Evolutionary conservation across 1,140 invertebrate species (phyloP).

Genomic region (Trichonephila clavipes): DNA sequence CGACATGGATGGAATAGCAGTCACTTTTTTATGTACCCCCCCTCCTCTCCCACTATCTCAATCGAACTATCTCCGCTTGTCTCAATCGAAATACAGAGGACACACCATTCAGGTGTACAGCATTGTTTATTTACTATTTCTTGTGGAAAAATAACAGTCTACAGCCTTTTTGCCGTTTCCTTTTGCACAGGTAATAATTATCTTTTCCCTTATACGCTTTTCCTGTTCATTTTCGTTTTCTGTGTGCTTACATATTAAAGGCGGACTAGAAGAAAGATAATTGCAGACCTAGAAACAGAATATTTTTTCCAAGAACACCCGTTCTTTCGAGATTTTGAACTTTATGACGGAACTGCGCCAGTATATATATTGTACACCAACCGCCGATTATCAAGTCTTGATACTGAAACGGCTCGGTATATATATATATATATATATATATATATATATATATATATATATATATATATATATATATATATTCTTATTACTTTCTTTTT

Average conservation of each 20-base stretch:
- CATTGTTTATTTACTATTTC: conserved; percentile 14
- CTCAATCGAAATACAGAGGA: not conserved
- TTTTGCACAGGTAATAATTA: not conserved
- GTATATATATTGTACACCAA: not conserved
- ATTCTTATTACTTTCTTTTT: not conserved
- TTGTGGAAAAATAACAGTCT: not conserved
- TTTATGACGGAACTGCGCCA: not conserved
- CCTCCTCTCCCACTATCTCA: not conserved
- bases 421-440: too few species aligned
- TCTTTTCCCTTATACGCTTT: not conserved
- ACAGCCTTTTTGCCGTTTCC: not conserved
- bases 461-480: too few species aligned
- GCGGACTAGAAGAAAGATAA: not conserved
- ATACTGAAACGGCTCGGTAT: not conserved
- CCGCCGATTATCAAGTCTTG: not conserved
- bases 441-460: too few species aligned
- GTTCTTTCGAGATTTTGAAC: not conserved
- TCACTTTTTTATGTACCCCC: not conserved
- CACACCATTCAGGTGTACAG: not conserved
- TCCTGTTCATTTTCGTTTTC: not conserved
- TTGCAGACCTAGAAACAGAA: not conserved
- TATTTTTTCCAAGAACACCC: not conserved
- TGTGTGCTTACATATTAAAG: not conserved
- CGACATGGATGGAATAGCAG: not conserved
- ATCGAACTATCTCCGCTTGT: not conserved